Base-by-base conservation (phyloP, 2,113 vertebrate species). In the Crotalus helleri region DNA sequence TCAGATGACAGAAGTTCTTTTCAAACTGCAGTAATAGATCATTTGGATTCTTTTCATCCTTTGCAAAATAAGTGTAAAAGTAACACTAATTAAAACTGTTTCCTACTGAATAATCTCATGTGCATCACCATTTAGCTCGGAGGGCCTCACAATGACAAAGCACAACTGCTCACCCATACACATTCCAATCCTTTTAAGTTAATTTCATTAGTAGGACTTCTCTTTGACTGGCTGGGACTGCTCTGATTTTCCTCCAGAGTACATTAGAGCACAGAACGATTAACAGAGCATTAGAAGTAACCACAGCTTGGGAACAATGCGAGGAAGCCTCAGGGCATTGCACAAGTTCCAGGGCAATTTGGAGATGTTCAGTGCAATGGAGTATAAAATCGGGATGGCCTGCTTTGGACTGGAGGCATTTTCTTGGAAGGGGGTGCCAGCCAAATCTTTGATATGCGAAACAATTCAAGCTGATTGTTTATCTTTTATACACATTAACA, bases 291-390 rank as follows among this genome's bases (percentile, higher is more conserved):
- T 97, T 96, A 97, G 96, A 94, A 96, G 96, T 90, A 97, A 95
- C 94, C 95, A 95, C 93, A 97, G 95, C 96, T 95, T 94, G 97
- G 96, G 96, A 97, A 97, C 97, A 97, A 97, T 97, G 97, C 91
- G 95, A 97, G 93, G 90, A 24, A 95, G 94, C 97, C 98, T 97
- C 95, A 39, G 93, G 97, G 98, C 96, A 92, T 92, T 95, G 1
- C 94, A 85, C 61, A 95, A 97, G 96, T 96, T 97, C 96, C 96
- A 96, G 95, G 94, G 94, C 97, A 97, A 97, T 98, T 98, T 98
- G 97, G 97, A 97, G 97, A 98, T 98, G 97, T 97, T 97, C 96
- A 98, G 97, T 98, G 97, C 98, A 98, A 96, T 96, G 96, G 97
- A 97, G 97, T 97, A 98, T 98, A 97, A 98, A 98, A 98, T 97